These are phyloP conservation scores for Momotus momota DNA, from an alignment of 2,797 vertebrate species.

Conservation along the genomic window DNA sequence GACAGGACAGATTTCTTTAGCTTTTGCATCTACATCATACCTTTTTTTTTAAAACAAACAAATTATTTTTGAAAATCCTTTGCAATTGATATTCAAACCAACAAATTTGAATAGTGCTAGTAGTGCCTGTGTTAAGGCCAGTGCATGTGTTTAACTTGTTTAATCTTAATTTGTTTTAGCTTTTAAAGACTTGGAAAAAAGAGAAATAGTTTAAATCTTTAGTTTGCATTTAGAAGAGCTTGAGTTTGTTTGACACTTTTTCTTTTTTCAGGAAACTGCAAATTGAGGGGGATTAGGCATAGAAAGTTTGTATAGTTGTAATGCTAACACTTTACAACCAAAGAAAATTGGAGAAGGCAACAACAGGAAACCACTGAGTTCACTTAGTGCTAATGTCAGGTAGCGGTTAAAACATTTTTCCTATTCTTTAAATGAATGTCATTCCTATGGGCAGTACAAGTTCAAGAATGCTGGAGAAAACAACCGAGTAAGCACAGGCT, in stretches of 20 bases:
- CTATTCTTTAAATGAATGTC: conserved; percentile 32
- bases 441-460: neutral
- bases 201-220: conserved; percentile 15
- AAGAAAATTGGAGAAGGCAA: conserved; percentile 62
- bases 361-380: conserved; percentile 26
- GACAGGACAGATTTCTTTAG: neutral
- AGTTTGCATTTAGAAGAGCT: conserved; percentile 39
- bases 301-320: neutral
- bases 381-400: conserved; percentile 2
- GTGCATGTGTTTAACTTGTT: conserved; percentile 50
- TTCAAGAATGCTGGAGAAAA: conserved; percentile 4
- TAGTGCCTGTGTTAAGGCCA: conserved; percentile 20
- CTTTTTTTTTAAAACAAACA: neutral
- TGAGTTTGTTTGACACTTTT: conserved; percentile 4
- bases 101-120: conserved; percentile 10
- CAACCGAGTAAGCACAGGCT: neutral
- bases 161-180: conserved; percentile 36
- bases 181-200: conserved; percentile 25
- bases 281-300: conserved; percentile 38
- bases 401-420: conserved; percentile 20
- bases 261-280: conserved; percentile 42
- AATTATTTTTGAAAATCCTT: neutral
- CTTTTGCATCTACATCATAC: neutral
- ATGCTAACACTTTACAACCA: conserved; percentile 51
- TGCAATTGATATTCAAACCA: neutral